Conservation (phyloP, 2,888 invertebrate genomes). For the Nephrotoma appendiculata region DNA sequence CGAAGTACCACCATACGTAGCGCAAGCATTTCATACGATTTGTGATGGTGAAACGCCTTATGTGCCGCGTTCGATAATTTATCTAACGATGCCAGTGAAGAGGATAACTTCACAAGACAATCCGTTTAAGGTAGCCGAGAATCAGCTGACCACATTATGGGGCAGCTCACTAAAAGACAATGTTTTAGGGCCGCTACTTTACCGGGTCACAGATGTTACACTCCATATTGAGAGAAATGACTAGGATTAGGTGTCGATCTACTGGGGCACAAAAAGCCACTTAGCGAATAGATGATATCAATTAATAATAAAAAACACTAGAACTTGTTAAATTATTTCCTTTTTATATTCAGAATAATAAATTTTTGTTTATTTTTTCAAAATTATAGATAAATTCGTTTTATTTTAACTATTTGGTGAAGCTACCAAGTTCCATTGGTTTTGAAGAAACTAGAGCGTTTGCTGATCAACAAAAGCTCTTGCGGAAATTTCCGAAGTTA, state of each 20-base stretch:
- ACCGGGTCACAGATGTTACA: slow-evolving; percentile 28
- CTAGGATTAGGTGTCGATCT: background rate
- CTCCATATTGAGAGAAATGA: background rate
- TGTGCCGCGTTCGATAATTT: slow-evolving; percentile 21
- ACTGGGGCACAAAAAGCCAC: background rate
- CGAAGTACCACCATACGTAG: slow-evolving; percentile 11
- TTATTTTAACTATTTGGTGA: background rate
- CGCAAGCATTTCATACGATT: slow-evolving; percentile 34
- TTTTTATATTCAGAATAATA: background rate
- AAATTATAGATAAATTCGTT: background rate
- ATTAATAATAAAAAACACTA: background rate
- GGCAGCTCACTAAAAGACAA: slow-evolving; percentile 27
- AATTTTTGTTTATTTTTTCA: background rate
- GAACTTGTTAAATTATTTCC: background rate
- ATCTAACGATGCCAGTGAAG: slow-evolving; percentile 17
- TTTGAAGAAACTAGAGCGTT: no score
- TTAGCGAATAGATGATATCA: background rate
- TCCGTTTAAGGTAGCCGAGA: slow-evolving; percentile 22
- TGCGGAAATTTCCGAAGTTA: no score
- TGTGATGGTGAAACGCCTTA: slow-evolving; percentile 35
- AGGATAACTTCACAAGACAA: background rate
- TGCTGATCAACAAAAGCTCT: no score
- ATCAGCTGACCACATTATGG: slow-evolving; percentile 26
- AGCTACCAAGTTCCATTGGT: no score
- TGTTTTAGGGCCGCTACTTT: slow-evolving; percentile 32